Evolutionary conservation across 1,140 invertebrate species (phyloP), one percentile per base, ranked within the genome.

Genomic region (Chrysopa pallens): DNA sequence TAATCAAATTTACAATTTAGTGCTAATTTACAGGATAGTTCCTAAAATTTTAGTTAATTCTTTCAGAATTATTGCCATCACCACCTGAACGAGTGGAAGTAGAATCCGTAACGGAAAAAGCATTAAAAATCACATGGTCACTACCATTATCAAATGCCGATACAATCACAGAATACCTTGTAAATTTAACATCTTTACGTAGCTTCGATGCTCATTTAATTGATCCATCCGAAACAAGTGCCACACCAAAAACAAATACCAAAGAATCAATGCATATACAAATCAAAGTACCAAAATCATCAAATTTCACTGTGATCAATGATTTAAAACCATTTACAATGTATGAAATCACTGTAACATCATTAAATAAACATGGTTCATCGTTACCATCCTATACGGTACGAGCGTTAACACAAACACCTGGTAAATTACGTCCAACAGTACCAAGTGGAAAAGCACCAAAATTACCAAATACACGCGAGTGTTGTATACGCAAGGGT

Each of bases 341-440:
- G 81, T 87, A 88, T 54, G 80, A 86, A 53, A 67, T 87, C 1
- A 71, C 72, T 0, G 72, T 85, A 8, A 73, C 68, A 1, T 75
- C 81, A 1, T 67, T 69, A 36, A 88, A 87, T 58, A 69, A 69
- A 13, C 75, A 76, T 49, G 84, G 84, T 0, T 69, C 69, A 0
- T 84, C 80, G 59, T 58, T 86, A 45, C 80, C 83, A 0, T 80
- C 76, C 13, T 72, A 78, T 43, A 66, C 69, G 6, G 58, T 84
- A n/a, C 68, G 79, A 42, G 70, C 73, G 0, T 50, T 84, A 27
- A 83, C 80, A 4, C 58, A 78, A 42, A 68, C 72, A 8, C 68
- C 72, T 4, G 72, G 72, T 6, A 67, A 69, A 45, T 57, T 66
- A 52, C 71, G 70, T 50, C 62, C 63, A 1, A 64, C 63, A 4